A percentile compares a stretch with the other conserved stretches of the same genome.
Conservation (phyloP, 2,113 vertebrate species). For the Sinocyclocheilus anshuiensis region DNA sequence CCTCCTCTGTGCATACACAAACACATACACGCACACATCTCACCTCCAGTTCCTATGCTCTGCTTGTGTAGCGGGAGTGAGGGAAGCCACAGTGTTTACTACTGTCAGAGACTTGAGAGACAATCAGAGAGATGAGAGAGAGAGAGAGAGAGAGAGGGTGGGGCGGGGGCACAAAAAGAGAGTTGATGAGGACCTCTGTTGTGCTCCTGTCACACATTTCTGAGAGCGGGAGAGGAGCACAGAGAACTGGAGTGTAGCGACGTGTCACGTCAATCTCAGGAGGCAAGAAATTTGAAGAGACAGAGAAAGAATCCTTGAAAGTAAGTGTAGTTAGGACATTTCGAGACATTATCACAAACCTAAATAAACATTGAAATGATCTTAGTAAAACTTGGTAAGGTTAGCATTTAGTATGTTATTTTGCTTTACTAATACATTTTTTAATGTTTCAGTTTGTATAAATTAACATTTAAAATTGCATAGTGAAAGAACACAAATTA, state of each 20-base stretch:
- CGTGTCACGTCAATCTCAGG: background rate
- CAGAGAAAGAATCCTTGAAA: background rate
- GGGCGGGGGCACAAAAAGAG: background rate
- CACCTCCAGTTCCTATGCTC: conserved; percentile 19
- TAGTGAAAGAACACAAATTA: background rate
- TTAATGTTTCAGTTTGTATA: background rate
- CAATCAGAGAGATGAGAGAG: background rate
- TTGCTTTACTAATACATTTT: background rate
- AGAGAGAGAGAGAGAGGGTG: background rate
- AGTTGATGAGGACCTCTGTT: conserved; percentile 22
- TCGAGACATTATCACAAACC: background rate
- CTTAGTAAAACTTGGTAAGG: background rate
- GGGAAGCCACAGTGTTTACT: conserved; percentile 27
- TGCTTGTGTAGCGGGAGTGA: background rate
- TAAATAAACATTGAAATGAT: background rate
- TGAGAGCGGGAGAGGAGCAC: conserved; percentile 8
- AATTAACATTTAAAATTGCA: background rate
- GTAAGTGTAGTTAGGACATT: conserved; percentile 11
- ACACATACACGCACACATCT: conserved; percentile 2
- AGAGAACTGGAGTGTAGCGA: conserved; percentile 9
- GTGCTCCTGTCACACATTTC: conserved; percentile 17
- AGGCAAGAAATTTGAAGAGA: background rate
- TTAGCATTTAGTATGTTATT: background rate
- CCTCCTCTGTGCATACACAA: conserved; percentile 11
- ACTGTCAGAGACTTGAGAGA: conserved; percentile 25